phyloP scores from a whole-genome alignment of 2,888 invertebrate genomes.

The Emmelina monodactyla region DNA sequence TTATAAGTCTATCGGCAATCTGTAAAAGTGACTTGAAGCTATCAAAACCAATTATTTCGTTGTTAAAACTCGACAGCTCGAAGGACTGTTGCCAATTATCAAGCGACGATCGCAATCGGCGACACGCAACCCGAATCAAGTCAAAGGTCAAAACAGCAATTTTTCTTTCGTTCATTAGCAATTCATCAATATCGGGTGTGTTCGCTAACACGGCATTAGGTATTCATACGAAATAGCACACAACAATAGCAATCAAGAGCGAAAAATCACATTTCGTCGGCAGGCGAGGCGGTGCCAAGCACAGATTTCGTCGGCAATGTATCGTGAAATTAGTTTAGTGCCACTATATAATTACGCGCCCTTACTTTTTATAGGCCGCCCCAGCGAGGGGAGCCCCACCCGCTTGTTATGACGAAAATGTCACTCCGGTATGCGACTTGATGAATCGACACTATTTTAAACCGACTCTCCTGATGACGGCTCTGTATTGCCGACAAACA shows the following conservation, averaged over 20 bases:
- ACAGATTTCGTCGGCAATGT: conserved; percentile 65
- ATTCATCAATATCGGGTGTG: conserved; percentile 34
- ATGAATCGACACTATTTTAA: conserved; percentile 63
- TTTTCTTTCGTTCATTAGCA: conserved; percentile 27
- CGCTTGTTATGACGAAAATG: conserved; percentile 60
- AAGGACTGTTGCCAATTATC: background rate
- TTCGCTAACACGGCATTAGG: conserved; percentile 41
- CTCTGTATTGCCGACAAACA: conserved; percentile 18
- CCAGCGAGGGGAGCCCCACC: conserved; percentile 29
- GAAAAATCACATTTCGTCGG: conserved; percentile 53
- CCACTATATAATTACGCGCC: conserved; percentile 65
- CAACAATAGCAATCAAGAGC: conserved; percentile 60
- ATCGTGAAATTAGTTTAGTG: conserved; percentile 67
- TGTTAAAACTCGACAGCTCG: background rate
- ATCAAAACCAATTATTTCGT: background rate
- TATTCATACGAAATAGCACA: conserved; percentile 57
- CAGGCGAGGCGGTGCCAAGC: conserved; percentile 58
- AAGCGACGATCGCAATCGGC: conserved; percentile 7
- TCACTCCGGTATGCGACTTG: conserved; percentile 60
- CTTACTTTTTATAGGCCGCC: conserved; percentile 49
- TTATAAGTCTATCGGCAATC: too few species aligned
- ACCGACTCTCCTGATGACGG: conserved; percentile 35
- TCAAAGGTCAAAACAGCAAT: conserved; percentile 27
- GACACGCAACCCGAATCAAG: conserved; percentile 23
- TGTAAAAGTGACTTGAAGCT: background rate